Conservation (phyloP, 2,888 invertebrate species). For the Hypolimnas misippus region DNA sequence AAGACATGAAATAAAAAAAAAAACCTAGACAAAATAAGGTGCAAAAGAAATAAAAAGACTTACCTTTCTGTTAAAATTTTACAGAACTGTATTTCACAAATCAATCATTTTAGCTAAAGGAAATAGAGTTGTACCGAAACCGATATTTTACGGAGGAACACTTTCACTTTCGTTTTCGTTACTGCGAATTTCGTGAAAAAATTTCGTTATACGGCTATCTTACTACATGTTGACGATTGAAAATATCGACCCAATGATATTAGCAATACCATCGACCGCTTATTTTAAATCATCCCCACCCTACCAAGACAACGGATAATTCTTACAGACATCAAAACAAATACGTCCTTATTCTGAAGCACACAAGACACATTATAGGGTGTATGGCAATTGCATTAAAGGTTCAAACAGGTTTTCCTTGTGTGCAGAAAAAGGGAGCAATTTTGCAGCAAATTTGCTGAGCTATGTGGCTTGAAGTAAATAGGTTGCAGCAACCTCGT, state of each 20-base stretch:
- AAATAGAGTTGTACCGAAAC: background rate
- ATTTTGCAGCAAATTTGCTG: constrained; percentile 43
- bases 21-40: no score
- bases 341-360: constrained; percentile 17
- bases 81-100: background rate
- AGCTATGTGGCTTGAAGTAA: constrained; percentile 48
- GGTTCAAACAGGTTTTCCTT: constrained; percentile 46
- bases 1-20: no score
- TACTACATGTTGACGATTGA: constrained; percentile 37
- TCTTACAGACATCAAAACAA: background rate
- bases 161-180: no score
- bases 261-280: constrained; percentile 45
- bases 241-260: constrained; percentile 45
- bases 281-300: constrained; percentile 47
- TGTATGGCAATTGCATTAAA: constrained; percentile 15
- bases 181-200: background rate
- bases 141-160: no score
- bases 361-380: constrained; percentile 31
- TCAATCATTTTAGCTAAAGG: background rate
- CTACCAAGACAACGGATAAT: constrained; percentile 12
- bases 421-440: constrained; percentile 40
- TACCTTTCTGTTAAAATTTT: background rate
- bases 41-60: background rate
- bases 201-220: background rate
- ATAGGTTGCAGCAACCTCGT: constrained; percentile 59